Conservation (phyloP, 1,140 invertebrate genomes). For the Bombyx mori region DNA sequence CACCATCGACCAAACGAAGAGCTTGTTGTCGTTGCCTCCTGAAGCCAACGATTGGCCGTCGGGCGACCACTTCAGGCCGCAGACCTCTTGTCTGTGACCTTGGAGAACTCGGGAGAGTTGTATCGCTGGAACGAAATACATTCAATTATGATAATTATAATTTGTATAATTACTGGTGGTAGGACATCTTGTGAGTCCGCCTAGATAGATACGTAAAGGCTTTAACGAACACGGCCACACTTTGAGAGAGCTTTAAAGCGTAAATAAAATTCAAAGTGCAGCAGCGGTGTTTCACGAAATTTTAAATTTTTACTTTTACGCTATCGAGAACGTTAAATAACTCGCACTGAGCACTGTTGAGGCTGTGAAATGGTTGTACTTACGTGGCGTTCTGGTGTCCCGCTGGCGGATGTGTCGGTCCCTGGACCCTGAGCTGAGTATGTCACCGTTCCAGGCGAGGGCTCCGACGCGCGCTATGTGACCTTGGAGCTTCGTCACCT, state of each 20-base stretch:
- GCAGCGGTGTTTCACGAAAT: no score
- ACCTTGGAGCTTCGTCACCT: conserved; percentile 90
- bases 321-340: no score
- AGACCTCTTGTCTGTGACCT: conserved; percentile 97
- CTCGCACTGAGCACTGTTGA: no score
- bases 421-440: conserved; percentile 95
- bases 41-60: conserved; percentile 98
- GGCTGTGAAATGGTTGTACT: conserved; percentile 19
- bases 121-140: conserved; percentile 53
- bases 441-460: conserved; percentile 98
- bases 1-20: conserved; percentile 96
- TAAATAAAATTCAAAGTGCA: no score
- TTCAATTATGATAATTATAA: background rate
- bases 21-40: conserved; percentile 98
- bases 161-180: no score
- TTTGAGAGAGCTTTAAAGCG: no score
- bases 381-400: conserved; percentile 91
- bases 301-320: no score
- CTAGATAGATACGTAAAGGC: no score
- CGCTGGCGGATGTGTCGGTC: conserved; percentile 95
- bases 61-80: conserved; percentile 99
- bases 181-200: no score
- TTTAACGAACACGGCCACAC: no score
- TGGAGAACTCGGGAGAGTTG: conserved; percentile 85
- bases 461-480: conserved; percentile 95